Conservation (phyloP, 2,888 invertebrate genomes). For the Capitulum mitella region DNA sequence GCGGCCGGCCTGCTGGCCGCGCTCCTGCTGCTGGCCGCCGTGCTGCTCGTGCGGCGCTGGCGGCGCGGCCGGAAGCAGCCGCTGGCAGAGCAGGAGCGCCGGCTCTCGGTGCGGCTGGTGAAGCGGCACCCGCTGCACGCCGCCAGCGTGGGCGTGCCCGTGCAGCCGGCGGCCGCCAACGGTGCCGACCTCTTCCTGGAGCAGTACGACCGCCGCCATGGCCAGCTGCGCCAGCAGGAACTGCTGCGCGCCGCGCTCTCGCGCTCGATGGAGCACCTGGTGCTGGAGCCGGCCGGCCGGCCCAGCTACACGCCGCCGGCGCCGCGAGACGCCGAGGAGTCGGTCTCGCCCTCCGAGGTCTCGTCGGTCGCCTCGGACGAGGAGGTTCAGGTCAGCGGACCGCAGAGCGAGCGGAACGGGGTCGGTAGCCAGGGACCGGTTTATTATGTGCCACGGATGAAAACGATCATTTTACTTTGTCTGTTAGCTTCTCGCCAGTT, state of each 20-base stretch:
- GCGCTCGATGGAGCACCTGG: constrained; percentile 13
- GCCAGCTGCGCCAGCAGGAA: not conserved
- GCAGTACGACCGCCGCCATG: constrained; percentile 1
- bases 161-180: not conserved
- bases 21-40: not conserved
- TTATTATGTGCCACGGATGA: too few species aligned
- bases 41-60: not conserved
- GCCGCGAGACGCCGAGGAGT: not conserved
- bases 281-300: not conserved
- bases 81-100: not conserved
- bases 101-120: not conserved
- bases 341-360: not conserved
- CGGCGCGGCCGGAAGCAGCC: not conserved
- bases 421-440: too few species aligned
- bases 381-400: not conserved
- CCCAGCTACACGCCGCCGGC: not conserved
- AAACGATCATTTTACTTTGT: too few species aligned
- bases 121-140: constrained; percentile 13
- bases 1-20: constrained; percentile 1
- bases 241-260: constrained; percentile 14
- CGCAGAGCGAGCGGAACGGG: too few species aligned
- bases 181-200: constrained; percentile 11
- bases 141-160: not conserved
- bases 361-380: not conserved
- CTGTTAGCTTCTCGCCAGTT: too few species aligned